A percentile compares a stretch with the other conserved stretches of the same genome.
Conservation (phyloP, 2,113 vertebrate genomes). For the Pelodiscus sinensis region DNA sequence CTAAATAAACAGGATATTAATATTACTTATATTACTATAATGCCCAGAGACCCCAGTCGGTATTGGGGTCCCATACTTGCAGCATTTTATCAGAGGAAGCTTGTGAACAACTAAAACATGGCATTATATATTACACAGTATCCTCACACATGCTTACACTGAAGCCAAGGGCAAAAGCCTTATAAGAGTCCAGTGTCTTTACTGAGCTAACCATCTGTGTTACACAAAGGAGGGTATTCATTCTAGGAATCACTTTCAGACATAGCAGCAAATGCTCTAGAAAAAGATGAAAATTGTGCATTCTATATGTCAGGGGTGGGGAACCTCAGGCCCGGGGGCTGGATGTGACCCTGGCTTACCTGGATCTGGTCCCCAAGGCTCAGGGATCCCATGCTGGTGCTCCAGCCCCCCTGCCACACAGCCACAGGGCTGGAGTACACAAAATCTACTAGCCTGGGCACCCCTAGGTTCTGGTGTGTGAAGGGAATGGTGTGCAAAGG, state of each 20-base stretch:
- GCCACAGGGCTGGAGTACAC: no score
- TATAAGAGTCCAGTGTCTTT: constrained; percentile 26
- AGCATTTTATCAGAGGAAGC: not conserved
- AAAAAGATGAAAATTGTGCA: constrained; percentile 24
- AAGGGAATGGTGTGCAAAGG: no score
- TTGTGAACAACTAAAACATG: not conserved
- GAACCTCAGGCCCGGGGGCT: no score
- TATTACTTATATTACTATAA: not conserved
- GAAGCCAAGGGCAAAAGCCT: constrained; percentile 35
- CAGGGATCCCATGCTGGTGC: no score
- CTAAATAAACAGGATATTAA: not conserved
- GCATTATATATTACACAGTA: constrained; percentile 32
- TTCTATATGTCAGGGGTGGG: no score
- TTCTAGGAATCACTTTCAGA: constrained; percentile 53
- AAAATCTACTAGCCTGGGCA: no score
- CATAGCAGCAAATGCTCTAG: not conserved
- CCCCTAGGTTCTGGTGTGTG: no score
- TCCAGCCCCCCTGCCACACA: no score
- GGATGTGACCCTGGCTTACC: no score
- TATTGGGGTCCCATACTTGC: not conserved
- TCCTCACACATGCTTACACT: constrained; percentile 17
- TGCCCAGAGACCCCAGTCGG: not conserved
- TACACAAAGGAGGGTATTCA: constrained; percentile 62
- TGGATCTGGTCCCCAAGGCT: no score
- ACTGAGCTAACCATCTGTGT: constrained; percentile 55